Percentiles rank a stretch among this genome's conserved stretches.
Conservation (phyloP, 2,797 vertebrate genomes). For the Chlorospingus flavigularis region DNA sequence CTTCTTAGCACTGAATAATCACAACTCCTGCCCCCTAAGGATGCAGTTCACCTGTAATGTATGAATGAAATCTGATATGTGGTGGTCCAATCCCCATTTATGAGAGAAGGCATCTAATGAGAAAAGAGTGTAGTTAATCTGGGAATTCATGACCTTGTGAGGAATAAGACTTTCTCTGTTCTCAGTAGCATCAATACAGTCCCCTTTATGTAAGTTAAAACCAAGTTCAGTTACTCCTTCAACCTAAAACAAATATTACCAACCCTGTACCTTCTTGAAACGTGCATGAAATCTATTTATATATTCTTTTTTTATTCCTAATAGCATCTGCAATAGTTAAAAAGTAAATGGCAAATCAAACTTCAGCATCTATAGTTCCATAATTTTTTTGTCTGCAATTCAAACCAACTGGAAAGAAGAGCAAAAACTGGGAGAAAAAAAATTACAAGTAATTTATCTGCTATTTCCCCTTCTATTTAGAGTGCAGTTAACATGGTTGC, state of each 20-base stretch:
- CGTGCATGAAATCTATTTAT: neutral
- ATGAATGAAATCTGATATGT: neutral
- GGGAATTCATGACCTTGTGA: neutral
- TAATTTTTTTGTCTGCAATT: neutral
- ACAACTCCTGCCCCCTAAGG: neutral
- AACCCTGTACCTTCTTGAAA: neutral
- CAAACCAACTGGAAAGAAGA: neutral
- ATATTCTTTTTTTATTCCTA: neutral
- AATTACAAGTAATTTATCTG: neutral
- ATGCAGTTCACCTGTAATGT: neutral
- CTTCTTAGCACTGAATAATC: neutral
- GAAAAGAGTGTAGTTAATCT: neutral
- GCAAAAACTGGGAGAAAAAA: neutral
- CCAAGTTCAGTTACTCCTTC: neutral
- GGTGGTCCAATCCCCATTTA: neutral
- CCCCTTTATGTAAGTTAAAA: neutral
- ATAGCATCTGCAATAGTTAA: neutral
- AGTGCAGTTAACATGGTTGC: neutral
- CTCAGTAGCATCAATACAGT: neutral
- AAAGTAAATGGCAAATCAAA: neutral
- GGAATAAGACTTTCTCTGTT: neutral
- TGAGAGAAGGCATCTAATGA: neutral
- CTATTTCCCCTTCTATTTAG: neutral
- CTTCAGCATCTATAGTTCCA: neutral
- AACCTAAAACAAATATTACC: neutral